A percentile compares a stretch with the other conserved stretches of the same genome.
phyloP scores from a whole-genome alignment of 2,888 invertebrate species.

The Thereva nobilitata region DNA sequence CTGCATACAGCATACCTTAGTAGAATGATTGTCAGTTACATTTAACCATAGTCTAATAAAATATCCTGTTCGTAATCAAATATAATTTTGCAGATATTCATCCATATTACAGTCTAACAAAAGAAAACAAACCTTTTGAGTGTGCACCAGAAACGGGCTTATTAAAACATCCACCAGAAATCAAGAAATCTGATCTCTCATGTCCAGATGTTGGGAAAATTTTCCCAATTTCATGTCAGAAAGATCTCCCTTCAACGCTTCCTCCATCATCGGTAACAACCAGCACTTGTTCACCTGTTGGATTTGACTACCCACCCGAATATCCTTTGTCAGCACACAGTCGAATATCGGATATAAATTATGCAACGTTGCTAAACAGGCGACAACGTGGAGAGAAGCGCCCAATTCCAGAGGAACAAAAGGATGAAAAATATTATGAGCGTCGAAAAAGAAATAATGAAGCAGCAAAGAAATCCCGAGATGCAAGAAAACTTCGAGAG shows the following conservation, averaged over 20 bases:
- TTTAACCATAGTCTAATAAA: no score
- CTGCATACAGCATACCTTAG: no score
- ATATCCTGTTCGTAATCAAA: no score
- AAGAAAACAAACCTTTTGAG: slow-evolving; percentile 42
- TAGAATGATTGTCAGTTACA: no score
- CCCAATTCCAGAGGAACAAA: slow-evolving; percentile 83
- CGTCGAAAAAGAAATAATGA: slow-evolving; percentile 84
- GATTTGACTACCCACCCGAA: slow-evolving; percentile 23
- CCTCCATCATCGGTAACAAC: slow-evolving; percentile 7
- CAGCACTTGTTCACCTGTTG: slow-evolving; percentile 11
- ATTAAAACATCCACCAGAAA: slow-evolving; percentile 9
- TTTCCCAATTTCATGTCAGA: slow-evolving; percentile 19
- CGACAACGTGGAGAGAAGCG: slow-evolving; percentile 80
- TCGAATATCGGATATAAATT: slow-evolving; percentile 53
- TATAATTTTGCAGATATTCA: slow-evolving; percentile 45
- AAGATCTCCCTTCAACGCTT: slow-evolving; percentile 12
- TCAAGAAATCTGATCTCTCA: slow-evolving; percentile 8
- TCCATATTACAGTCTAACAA: slow-evolving; percentile 47
- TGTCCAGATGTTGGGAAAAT: slow-evolving; percentile 21
- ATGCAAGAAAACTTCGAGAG: slow-evolving; percentile 83
- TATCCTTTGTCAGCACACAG: slow-evolving; percentile 46
- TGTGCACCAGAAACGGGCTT: slow-evolving; percentile 24
- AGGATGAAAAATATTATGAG: slow-evolving; percentile 90
- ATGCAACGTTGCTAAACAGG: slow-evolving; percentile 53
- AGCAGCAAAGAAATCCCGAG: slow-evolving; percentile 90